Base-by-base conservation (phyloP, 2,797 vertebrate species). In the Molothrus aeneus region DNA sequence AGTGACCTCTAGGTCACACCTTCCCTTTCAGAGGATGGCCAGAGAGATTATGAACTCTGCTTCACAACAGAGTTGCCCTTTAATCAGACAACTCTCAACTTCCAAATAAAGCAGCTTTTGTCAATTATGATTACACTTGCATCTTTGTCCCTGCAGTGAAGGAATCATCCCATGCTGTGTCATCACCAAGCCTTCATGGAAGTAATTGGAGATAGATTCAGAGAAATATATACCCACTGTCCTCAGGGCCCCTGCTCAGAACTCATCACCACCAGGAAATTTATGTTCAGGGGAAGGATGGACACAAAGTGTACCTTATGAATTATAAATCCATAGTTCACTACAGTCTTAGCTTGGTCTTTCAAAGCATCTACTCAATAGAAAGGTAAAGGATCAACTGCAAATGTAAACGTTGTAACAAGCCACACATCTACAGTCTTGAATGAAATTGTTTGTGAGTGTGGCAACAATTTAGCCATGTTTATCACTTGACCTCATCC, bases 381-480 rank as follows among this genome's bases (percentile, higher is more conserved):
- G n/a, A 51, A 53, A 68, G 2, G 16, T 45, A 17, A 88, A 69
- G n/a, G 34, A 80, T 7, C 9, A 78, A 14, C 28, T 29, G 10
- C 13, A 90, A 43, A 57, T 4, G n/a, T 31, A 45, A 65, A 61
- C 1, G 4, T 32, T 66, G 72, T 32, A 48, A 42, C 31, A 83
- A 84, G 42, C 14, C 3, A 4, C 0, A 1, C 7, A 4, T 6
- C 2, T 43, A 32, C 3, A 36, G 36, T 66, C 31, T 53, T 43
- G 78, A 88, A 16, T 34, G n/a, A 66, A 74, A 80, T 20, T 65
- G 34, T 18, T 71, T 17, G 24, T 14, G 12, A 54, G 15, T 57
- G 9, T 34, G 13, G 36, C 40, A 83, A 78, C 7, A 64, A n/a
- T 54, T 84, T 57, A 50, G 61, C 28, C 10, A 22, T 8, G 15